phyloP scores from a whole-genome alignment of 2,797 vertebrate species.

The Ptychadena robeensis region DNA sequence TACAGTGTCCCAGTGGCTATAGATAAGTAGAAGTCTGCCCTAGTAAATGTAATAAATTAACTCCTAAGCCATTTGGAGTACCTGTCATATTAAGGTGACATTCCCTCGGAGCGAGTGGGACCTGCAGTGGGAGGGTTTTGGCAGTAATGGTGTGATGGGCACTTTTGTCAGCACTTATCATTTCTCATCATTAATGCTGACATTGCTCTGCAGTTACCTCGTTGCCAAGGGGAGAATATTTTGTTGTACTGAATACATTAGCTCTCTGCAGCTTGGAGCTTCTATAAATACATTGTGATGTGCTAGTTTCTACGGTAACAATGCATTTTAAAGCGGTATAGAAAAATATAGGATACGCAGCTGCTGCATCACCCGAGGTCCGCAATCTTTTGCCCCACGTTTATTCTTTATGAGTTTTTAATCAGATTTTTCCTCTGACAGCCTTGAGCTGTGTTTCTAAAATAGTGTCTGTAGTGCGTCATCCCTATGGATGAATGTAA shows the following conservation, averaged over 20 bases:
- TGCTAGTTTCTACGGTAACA: conserved; percentile 65
- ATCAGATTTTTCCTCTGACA: conserved; percentile 23
- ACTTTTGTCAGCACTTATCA: conserved; percentile 18
- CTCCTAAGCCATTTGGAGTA: conserved; percentile 8
- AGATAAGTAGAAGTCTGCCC: conserved; percentile 14
- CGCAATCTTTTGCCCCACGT: conserved; percentile 46
- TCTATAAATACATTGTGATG: conserved; percentile 60
- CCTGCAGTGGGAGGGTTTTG: neutral
- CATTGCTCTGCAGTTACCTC: conserved; percentile 44
- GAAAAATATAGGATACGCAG: conserved; percentile 56
- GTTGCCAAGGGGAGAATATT: conserved; percentile 58
- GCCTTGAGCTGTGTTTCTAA: conserved; percentile 8
- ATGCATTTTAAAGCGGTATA: conserved; percentile 64
- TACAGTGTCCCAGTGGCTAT: conserved; percentile 28
- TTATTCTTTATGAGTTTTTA: conserved; percentile 27
- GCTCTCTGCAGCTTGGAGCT: neutral
- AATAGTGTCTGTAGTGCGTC: conserved; percentile 27
- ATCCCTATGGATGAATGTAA: conserved; percentile 9
- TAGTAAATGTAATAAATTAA: conserved; percentile 16
- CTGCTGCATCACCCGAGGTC: conserved; percentile 39
- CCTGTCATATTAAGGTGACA: neutral
- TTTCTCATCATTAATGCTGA: conserved; percentile 39
- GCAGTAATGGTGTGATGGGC: conserved; percentile 22
- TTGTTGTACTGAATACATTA: conserved; percentile 59
- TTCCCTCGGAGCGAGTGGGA: neutral